Percentiles rank a stretch among this genome's conserved stretches.
phyloP scores from a whole-genome alignment of 1,140 invertebrate genomes.

The Penaeus vannamei region DNA sequence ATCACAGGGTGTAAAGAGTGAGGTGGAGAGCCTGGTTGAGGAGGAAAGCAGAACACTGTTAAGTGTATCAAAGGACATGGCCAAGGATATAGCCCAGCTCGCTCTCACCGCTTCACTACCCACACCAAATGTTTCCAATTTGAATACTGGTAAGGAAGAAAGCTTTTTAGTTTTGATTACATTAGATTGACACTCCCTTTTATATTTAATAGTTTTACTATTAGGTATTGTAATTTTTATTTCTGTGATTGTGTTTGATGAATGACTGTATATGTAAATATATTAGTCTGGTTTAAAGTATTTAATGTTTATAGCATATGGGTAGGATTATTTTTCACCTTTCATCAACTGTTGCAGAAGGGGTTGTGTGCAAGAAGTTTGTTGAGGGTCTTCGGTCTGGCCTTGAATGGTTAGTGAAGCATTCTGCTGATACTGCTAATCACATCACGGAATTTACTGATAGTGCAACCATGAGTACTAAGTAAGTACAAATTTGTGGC shows the following conservation, averaged over 20 bases:
- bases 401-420: slow-evolving; percentile 39
- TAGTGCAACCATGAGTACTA: background rate
- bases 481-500: too few species aligned
- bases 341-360: slow-evolving; percentile 2
- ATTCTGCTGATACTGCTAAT: slow-evolving; percentile 35
- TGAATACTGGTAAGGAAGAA: slow-evolving; percentile 39
- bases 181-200: background rate
- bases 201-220: too few species aligned
- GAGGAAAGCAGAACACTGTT: slow-evolving; percentile 33
- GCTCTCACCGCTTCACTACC: background rate
- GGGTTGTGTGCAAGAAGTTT: slow-evolving; percentile 20
- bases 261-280: too few species aligned
- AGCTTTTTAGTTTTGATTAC: background rate
- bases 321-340: too few species aligned
- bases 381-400: slow-evolving; percentile 23
- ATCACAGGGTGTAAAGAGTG: slow-evolving; percentile 50
- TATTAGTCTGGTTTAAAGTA: too few species aligned
- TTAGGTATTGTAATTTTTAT: too few species aligned
- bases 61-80: background rate
- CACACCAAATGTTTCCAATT: slow-evolving; percentile 25
- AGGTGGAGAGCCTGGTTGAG: slow-evolving; percentile 54
- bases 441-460: background rate
- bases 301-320: too few species aligned
- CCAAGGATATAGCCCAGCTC: slow-evolving; percentile 38
- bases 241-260: too few species aligned